Conservation (phyloP, 2,888 invertebrate species). For the Caradrina kadenii region DNA sequence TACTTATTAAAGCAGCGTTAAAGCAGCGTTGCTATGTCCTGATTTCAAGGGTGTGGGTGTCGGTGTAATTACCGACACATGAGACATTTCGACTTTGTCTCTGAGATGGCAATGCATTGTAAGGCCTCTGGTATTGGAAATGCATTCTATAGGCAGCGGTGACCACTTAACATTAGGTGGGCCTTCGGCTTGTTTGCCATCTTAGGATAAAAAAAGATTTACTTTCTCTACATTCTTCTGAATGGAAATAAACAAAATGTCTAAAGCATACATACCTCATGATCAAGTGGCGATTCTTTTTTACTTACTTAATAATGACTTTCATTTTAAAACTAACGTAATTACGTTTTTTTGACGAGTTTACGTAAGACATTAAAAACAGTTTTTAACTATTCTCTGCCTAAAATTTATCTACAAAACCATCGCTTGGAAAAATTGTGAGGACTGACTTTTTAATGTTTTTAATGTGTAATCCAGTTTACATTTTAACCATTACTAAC, state of each 20-base stretch:
- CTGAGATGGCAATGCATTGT: too few relatives aligned
- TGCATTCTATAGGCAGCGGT: too few relatives aligned
- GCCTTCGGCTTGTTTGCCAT: too few relatives aligned
- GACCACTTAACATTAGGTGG: too few relatives aligned
- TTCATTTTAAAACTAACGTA: slow-evolving; percentile 30
- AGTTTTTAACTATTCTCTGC: slow-evolving; percentile 9
- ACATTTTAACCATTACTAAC: not conserved
- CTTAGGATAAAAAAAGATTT: too few relatives aligned
- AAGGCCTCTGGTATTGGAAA: too few relatives aligned
- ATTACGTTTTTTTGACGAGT: slow-evolving; percentile 15
- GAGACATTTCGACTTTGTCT: too few relatives aligned
- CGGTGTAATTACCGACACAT: too few relatives aligned
- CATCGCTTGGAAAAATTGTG: not conserved
- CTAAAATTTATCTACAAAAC: slow-evolving; percentile 26
- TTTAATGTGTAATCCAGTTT: not conserved
- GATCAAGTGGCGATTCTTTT: slow-evolving; percentile 23
- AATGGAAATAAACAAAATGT: slow-evolving; percentile 10
- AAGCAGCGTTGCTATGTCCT: too few relatives aligned
- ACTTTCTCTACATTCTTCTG: slow-evolving; percentile 23
- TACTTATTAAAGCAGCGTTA: too few relatives aligned
- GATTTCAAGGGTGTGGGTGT: too few relatives aligned
- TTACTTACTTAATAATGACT: slow-evolving; percentile 20
- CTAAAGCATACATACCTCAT: slow-evolving; percentile 2
- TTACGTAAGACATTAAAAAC: slow-evolving; percentile 24
- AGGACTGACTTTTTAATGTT: slow-evolving; percentile 1